Conservation (phyloP, 2,797 vertebrate genomes). For the Chiroxiphia lanceolata region DNA sequence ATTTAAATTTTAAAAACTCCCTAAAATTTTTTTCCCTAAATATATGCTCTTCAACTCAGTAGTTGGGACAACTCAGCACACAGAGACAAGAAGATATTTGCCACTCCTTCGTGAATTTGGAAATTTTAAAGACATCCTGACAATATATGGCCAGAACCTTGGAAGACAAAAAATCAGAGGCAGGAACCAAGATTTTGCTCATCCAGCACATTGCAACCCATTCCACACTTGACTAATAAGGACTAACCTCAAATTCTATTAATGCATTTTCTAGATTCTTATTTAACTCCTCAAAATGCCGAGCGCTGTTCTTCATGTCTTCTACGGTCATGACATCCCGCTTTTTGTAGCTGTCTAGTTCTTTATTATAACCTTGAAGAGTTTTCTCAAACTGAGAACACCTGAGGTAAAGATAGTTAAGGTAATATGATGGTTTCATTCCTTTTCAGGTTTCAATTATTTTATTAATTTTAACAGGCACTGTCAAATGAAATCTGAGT, state of each 20-base stretch:
- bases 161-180: neutral
- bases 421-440: neutral
- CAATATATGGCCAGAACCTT: neutral
- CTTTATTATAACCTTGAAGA: conserved; percentile 75
- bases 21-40: neutral
- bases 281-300: conserved; percentile 79
- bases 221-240: neutral
- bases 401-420: conserved; percentile 68
- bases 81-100: neutral
- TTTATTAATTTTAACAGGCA: neutral
- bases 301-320: conserved; percentile 85
- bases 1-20: neutral
- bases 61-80: neutral
- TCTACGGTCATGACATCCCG: conserved; percentile 77
- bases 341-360: conserved; percentile 83
- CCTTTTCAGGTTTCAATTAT: neutral
- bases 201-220: neutral
- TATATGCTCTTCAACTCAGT: neutral
- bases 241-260: conserved; percentile 85
- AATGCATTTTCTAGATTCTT: conserved; percentile 77
- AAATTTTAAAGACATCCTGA: neutral
- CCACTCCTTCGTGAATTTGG: neutral
- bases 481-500: neutral
- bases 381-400: conserved; percentile 74
- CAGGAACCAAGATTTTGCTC: neutral